Percentiles rank a stretch among this genome's conserved stretches.
phyloP scores from a whole-genome alignment of 2,113 vertebrate species.

The Urocynchramus pylzowi region DNA sequence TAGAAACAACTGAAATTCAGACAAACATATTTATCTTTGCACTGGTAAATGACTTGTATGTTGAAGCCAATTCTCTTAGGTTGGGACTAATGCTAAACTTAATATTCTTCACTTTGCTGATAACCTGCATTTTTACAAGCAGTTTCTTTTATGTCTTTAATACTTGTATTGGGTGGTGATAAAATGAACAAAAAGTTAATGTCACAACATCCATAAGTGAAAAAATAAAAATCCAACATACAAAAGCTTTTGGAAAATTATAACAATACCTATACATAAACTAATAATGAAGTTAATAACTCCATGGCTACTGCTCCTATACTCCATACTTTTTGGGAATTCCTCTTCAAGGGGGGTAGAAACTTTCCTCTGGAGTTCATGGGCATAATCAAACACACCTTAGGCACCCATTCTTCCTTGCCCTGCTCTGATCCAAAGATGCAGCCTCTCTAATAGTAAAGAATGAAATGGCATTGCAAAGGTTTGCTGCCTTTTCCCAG shows the following conservation, averaged over 20 bases:
- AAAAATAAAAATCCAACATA: not conserved
- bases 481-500: not conserved
- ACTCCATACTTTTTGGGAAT: not conserved
- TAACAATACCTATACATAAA: not conserved
- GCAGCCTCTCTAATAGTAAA: not conserved
- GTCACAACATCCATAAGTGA: not conserved
- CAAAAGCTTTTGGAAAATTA: not conserved
- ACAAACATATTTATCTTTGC: not conserved
- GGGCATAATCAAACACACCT: not conserved
- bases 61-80: not conserved
- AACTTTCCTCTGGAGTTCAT: not conserved
- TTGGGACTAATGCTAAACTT: not conserved
- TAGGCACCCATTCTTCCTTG: not conserved
- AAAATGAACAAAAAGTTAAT: not conserved
- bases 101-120: not conserved
- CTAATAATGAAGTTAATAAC: not conserved
- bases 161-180: not conserved
- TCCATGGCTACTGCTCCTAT: not conserved
- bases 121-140: not conserved
- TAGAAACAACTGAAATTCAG: constrained; percentile 26
- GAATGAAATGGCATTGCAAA: not conserved
- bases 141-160: not conserved
- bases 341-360: not conserved
- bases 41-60: not conserved
- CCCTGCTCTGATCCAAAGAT: not conserved